Conservation (phyloP, 92 coral and sea anemone genomes). For the Diadumene lineata region DNA sequence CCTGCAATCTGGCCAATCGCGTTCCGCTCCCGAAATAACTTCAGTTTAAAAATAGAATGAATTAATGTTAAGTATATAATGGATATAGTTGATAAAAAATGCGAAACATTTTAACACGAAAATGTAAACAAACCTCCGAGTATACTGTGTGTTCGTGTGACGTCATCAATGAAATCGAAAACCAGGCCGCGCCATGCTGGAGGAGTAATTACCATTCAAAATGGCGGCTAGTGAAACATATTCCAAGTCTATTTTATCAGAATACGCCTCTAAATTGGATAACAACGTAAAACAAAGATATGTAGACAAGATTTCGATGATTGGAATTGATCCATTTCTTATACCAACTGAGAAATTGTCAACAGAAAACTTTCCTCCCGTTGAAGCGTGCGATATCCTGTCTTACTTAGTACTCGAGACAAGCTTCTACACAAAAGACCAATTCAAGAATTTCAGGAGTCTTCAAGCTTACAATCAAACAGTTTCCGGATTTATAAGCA, state of each 20-base stretch:
- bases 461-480: constrained; percentile 53
- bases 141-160: constrained; percentile 25
- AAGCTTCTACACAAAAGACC: constrained; percentile 28
- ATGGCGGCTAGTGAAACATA: constrained; percentile 17
- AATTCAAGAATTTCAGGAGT: constrained; percentile 28
- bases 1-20: no score
- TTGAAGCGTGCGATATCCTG: constrained; percentile 37
- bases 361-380: constrained; percentile 45
- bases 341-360: constrained; percentile 28
- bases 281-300: constrained; percentile 21
- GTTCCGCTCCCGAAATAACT: no score
- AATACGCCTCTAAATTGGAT: constrained; percentile 23
- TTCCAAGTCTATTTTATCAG: constrained; percentile 28
- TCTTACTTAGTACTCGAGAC: constrained; percentile 53
- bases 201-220: constrained; percentile 21
- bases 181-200: constrained; percentile 40
- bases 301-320: constrained; percentile 28
- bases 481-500: constrained; percentile 58
- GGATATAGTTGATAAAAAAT: no score
- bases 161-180: constrained; percentile 14
- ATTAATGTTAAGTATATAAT: no score
- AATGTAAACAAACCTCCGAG: no score
- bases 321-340: constrained; percentile 35
- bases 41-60: no score
- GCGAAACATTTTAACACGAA: no score